Evolutionary conservation across 2,888 invertebrate species (phyloP).

Genomic region (Aphodius granarius): DNA sequence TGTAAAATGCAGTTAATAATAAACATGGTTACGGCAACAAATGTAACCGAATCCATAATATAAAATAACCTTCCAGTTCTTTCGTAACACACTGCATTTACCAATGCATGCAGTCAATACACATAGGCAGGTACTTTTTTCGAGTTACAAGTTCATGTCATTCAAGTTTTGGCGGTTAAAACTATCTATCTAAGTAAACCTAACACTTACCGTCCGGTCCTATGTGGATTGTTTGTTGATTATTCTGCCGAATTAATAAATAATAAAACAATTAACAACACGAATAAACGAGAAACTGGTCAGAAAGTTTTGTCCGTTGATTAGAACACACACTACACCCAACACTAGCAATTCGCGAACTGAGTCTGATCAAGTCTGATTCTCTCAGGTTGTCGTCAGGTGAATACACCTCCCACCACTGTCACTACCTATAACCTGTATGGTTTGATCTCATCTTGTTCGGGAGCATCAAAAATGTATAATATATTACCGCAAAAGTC

Average conservation of each 20-base stretch:
- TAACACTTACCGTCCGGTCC: neutral
- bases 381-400: conserved; percentile 31
- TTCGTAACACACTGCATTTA: neutral
- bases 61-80: neutral
- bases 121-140: neutral
- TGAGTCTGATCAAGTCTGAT: conserved; percentile 17
- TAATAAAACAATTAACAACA: conserved; percentile 2
- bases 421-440: neutral
- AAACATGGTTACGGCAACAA: neutral
- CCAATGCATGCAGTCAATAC: neutral
- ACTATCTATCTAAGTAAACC: too few species aligned
- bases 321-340: neutral
- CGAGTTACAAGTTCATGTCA: neutral
- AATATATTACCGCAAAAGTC: too few species aligned
- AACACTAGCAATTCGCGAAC: conserved; percentile 18
- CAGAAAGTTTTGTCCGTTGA: neutral
- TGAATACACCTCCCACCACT: conserved; percentile 34
- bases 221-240: neutral
- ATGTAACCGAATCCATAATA: conserved; percentile 3
- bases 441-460: neutral
- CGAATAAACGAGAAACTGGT: neutral
- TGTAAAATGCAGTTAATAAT: neutral
- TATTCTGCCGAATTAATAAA: neutral
- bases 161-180: neutral
- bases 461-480: neutral